Evolutionary conservation across 2,797 vertebrate genomes (phyloP).

Genomic region (Takifugu ocellatus): DNA sequence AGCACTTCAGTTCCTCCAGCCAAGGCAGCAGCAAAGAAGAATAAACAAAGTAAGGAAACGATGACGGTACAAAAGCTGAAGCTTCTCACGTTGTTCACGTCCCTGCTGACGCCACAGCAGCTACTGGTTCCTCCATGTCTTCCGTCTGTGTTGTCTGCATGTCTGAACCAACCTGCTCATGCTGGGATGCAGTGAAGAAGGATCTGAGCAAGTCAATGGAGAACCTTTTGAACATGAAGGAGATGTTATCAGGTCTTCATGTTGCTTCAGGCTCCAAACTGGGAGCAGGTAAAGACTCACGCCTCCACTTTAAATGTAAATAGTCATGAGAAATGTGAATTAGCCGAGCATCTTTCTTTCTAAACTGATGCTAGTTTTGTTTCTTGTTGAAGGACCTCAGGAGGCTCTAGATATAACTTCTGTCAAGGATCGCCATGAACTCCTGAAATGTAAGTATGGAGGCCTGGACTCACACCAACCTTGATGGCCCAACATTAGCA

Average conservation of each 20-base stretch:
- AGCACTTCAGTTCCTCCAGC: constrained; percentile 2
- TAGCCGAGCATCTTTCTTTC: neutral
- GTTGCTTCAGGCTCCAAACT: neutral
- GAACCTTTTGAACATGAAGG: constrained; percentile 8
- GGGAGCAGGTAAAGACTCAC: constrained; percentile 28
- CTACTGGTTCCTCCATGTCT: no score
- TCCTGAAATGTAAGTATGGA: constrained; percentile 83
- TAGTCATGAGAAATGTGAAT: no score
- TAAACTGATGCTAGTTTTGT: neutral
- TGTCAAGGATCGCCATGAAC: constrained; percentile 70
- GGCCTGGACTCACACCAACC: no score
- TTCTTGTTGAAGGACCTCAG: constrained; percentile 16
- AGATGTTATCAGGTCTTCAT: neutral
- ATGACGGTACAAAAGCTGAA: neutral
- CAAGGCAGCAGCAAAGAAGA: constrained; percentile 40
- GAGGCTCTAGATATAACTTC: constrained; percentile 28
- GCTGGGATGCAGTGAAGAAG: neutral
- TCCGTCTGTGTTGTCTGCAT: no score
- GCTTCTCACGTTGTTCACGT: neutral
- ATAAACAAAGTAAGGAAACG: constrained; percentile 19
- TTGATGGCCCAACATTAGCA: no score
- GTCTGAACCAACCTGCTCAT: neutral
- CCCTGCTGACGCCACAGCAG: no score
- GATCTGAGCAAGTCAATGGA: constrained; percentile 29
- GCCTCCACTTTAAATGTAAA: no score